A percentile compares a stretch with the other conserved stretches of the same genome.
phyloP scores from a whole-genome alignment of 2,113 vertebrate genomes.

The Onychostoma macrolepis region DNA sequence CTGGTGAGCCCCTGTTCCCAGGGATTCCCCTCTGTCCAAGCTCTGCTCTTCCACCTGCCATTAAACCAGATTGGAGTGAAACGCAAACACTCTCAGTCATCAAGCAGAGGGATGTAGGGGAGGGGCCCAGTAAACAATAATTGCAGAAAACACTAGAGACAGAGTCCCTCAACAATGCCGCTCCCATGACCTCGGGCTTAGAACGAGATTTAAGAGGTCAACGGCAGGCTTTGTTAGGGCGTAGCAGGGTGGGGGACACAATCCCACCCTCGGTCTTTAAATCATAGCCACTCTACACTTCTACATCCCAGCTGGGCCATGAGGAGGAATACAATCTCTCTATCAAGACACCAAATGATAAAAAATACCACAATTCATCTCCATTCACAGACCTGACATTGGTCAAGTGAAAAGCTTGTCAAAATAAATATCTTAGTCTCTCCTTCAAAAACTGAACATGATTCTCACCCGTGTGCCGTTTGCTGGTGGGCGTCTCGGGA shows the following conservation, averaged over 20 bases:
- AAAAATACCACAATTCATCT: neutral
- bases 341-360: neutral
- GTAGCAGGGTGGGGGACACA: conserved; percentile 17
- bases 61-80: conserved; percentile 36
- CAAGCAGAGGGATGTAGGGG: neutral
- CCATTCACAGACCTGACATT: neutral
- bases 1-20: conserved; percentile 72
- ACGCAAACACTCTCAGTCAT: neutral
- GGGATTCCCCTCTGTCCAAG: conserved; percentile 53
- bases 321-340: neutral
- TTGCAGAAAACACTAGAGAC: conserved; percentile 69
- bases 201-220: conserved; percentile 13
- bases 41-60: conserved; percentile 73
- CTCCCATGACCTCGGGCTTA: conserved; percentile 38
- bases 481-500: conserved; percentile 76
- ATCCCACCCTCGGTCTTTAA: neutral
- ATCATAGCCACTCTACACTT: neutral
- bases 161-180: conserved; percentile 46
- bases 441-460: neutral
- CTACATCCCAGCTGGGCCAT: conserved; percentile 7
- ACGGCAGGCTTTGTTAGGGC: conserved; percentile 19
- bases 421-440: neutral
- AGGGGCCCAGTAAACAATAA: conserved; percentile 59
- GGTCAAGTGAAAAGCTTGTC: conserved; percentile 4
- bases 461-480: conserved; percentile 84